Base-by-base conservation (phyloP, 2,113 vertebrate genomes). In the Glareola pratincola region DNA sequence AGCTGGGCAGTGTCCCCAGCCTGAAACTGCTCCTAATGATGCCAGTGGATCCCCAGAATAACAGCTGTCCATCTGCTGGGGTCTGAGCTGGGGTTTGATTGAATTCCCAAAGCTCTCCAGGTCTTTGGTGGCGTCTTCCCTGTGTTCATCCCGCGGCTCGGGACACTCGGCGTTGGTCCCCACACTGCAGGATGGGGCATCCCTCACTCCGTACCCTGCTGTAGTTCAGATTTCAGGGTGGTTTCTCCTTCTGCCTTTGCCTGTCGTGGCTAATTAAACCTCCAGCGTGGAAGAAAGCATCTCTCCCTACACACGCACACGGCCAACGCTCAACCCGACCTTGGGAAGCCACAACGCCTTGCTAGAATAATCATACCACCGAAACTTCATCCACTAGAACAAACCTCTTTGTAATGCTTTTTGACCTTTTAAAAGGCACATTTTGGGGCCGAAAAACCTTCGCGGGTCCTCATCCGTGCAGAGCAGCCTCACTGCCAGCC, bases 111-210 rank as follows among this genome's bases (percentile, higher is more conserved):
- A 85, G 11, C 17, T 17, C 23, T 43, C 12, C 48, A 43, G 36
- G 32, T 32, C 37, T 64, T 27, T 53, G 26, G 2, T 1, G 4
- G 6, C 5, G n/a, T 24, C 48, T 30, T 48, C 43, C 39, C 39
- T 27, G 21, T 2, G 32, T 9, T 67, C 51, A 56, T 59, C 85
- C n/a, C 0, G 0, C 37, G 56, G 43, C 43, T 43, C 3, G 1
- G 26, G 63, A 43, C 0, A 3, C 26, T 60, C 1, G 0, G 8
- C 32, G 51, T 20, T 0, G 0, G 41, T 29, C 12, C 63, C 51
- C 30, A 7, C 1, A 3, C 18, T 4, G 8, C 47, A 77, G 83
- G 68, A 78, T 0, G 1, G 60, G 7, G 6, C 43, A 48, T 12
- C 29, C 17, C 88, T 88, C 3, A 0, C 63, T 57, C 71, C 5